These are phyloP conservation scores for Nycteola revayana DNA, from an alignment of 2,888 invertebrate genomes.

Conservation along the genomic window DNA sequence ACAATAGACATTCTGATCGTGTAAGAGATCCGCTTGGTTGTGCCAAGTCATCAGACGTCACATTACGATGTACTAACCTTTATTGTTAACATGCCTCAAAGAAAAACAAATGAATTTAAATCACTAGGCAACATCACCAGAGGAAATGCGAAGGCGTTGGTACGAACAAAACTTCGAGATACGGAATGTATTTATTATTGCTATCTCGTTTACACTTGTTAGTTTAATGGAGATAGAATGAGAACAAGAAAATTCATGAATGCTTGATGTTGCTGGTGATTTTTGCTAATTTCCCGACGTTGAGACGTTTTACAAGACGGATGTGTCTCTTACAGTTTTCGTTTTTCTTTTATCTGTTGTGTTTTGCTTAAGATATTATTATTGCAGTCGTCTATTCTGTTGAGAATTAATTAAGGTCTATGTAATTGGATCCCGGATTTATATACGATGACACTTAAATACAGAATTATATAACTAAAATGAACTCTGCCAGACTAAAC, in stretches of 20 bases:
- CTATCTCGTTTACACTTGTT: slow-evolving; percentile 26
- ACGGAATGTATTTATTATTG: slow-evolving; percentile 24
- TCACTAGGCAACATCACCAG: slow-evolving; percentile 35
- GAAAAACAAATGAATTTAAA: slow-evolving; percentile 49
- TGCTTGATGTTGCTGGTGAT: slow-evolving; percentile 26
- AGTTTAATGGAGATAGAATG: slow-evolving; percentile 13
- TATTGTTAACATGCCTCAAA: slow-evolving; percentile 50
- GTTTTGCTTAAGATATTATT: slow-evolving; percentile 4
- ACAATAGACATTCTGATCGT: slow-evolving; percentile 62
- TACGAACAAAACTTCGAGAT: slow-evolving; percentile 32
- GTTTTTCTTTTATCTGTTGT: slow-evolving; percentile 17
- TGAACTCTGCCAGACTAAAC: too few species aligned
- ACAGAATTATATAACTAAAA: too few species aligned
- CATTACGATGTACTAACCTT: slow-evolving; percentile 48
- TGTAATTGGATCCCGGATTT: too few species aligned
- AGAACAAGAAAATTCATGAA: slow-evolving; percentile 30
- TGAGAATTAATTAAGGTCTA: too few species aligned
- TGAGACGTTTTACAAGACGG: slow-evolving; percentile 17
- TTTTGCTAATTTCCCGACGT: slow-evolving; percentile 22
- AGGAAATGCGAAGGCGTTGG: slow-evolving; percentile 41
- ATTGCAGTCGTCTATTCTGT: too few species aligned
- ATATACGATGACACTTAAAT: too few species aligned
- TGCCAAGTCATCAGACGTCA: slow-evolving; percentile 60
- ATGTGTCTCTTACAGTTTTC: slow-evolving; percentile 14
- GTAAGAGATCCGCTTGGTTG: slow-evolving; percentile 51